A percentile compares a stretch with the other conserved stretches of the same genome.
phyloP scores from a whole-genome alignment of 2,113 vertebrate species.

The Sitta europaea region DNA sequence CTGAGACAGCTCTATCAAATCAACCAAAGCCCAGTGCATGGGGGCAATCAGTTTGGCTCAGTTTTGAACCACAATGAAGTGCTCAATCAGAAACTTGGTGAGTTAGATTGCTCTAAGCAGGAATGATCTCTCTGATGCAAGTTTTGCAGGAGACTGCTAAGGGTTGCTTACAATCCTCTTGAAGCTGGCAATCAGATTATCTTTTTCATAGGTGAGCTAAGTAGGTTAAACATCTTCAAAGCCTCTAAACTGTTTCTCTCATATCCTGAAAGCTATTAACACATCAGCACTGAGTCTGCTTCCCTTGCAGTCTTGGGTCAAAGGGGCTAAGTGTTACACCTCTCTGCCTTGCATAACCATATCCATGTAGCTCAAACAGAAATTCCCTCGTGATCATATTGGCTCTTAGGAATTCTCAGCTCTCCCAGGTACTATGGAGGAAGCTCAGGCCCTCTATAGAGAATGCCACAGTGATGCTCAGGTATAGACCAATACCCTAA shows the following conservation, averaged over 20 bases:
- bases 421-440: not conserved
- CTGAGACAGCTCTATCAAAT: not conserved
- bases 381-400: not conserved
- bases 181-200: constrained; percentile 18
- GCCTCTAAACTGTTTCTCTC: not conserved
- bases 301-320: not conserved
- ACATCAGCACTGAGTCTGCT: not conserved
- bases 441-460: not conserved
- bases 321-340: not conserved
- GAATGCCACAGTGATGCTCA: not conserved
- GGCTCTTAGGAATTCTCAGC: not conserved
- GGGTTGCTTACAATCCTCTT: not conserved
- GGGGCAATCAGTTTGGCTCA: not conserved
- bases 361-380: not conserved
- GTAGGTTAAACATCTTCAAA: constrained; percentile 38
- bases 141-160: not conserved
- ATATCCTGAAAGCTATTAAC: constrained; percentile 8
- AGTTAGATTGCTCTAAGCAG: not conserved
- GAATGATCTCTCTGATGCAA: not conserved
- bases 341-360: not conserved
- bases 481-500: not conserved
- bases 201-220: not conserved
- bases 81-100: not conserved
- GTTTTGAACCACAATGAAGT: not conserved
- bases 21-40: not conserved